Conservation (phyloP, 2,113 vertebrate genomes). For the Dipodomys stephensi region DNA sequence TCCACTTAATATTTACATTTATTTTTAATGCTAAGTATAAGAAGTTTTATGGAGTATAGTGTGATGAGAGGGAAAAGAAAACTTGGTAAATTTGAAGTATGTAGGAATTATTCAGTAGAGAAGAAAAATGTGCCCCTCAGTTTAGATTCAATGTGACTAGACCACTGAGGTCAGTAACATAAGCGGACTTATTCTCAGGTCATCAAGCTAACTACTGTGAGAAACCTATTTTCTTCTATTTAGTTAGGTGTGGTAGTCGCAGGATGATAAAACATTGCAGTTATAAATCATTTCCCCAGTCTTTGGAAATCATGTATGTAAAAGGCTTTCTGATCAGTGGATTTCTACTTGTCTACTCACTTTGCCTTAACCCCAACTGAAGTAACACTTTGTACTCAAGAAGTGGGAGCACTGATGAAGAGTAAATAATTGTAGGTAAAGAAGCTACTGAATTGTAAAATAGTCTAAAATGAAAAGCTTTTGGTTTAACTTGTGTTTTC, state of each 20-base stretch:
- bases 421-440: neutral
- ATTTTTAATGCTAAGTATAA: neutral
- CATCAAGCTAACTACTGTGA: neutral
- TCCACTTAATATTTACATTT: neutral
- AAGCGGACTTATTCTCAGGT: neutral
- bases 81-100: conserved; percentile 15
- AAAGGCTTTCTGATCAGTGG: neutral
- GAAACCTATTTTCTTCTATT: conserved; percentile 6
- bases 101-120: neutral
- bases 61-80: neutral
- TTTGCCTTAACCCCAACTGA: neutral
- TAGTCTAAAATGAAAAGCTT: conserved; percentile 41
- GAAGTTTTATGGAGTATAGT: neutral
- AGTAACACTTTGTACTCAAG: neutral
- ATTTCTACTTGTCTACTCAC: conserved; percentile 16
- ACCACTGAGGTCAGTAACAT: neutral
- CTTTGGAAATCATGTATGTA: neutral
- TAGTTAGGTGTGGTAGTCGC: neutral
- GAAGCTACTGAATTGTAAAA: neutral
- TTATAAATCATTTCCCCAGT: conserved; percentile 33
- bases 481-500: neutral
- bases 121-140: neutral
- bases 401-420: neutral
- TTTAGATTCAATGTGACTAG: neutral
- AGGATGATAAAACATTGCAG: neutral